phyloP scores from a whole-genome alignment of 2,888 invertebrate genomes.

The Nomada fabriciana region DNA sequence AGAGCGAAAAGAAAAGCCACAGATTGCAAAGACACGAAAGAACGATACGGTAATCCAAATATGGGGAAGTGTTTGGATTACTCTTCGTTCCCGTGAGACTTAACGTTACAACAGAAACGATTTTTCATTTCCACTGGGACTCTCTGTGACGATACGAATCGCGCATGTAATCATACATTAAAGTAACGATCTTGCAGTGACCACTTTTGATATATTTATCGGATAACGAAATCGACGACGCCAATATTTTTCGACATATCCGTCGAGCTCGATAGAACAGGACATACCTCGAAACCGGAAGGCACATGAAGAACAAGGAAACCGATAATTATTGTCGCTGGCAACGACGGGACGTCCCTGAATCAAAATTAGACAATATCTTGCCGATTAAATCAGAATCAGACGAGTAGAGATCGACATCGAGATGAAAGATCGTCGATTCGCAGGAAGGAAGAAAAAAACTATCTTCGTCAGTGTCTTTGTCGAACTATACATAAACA shows the following conservation, averaged over 20 bases:
- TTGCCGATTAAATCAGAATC: constrained; percentile 30
- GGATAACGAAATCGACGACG: constrained; percentile 6
- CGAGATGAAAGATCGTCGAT: constrained; percentile 21
- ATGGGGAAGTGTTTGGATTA: constrained; percentile 81
- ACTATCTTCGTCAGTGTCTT: constrained; percentile 29
- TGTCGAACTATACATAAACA: constrained; percentile 12
- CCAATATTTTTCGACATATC: neutral
- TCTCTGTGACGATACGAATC: neutral
- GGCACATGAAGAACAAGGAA: constrained; percentile 8
- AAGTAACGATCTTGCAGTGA: constrained; percentile 1
- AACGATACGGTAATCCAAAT: constrained; percentile 74
- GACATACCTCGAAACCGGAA: constrained; percentile 14
- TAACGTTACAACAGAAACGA: neutral
- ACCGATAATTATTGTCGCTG: constrained; percentile 24
- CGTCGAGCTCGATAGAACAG: neutral
- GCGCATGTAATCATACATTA: neutral
- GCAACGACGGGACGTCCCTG: constrained; percentile 41
- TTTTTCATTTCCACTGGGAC: neutral
- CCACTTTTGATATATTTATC: constrained; percentile 34
- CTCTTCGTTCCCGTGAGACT: constrained; percentile 35
- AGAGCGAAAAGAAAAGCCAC: neutral
- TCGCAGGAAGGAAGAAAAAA: neutral
- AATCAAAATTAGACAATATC: constrained; percentile 54
- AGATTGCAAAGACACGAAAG: neutral
- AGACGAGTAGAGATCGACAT: neutral